These are phyloP conservation scores for Hypotaenidia okinawae DNA, from an alignment of 2,797 vertebrate genomes.

Conservation along the genomic window DNA sequence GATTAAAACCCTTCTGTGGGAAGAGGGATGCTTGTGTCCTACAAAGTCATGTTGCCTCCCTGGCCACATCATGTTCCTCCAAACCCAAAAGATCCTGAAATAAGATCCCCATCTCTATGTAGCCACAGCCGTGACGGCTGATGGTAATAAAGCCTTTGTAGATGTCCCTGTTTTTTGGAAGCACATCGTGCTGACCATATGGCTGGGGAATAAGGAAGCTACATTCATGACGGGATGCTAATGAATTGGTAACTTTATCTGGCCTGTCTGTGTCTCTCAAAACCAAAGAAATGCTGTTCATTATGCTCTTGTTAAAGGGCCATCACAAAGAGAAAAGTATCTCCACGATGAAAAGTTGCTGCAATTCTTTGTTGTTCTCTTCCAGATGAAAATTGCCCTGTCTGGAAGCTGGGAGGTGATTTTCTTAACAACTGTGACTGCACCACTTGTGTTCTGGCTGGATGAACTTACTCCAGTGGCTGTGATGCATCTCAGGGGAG, in stretches of 20 bases:
- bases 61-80: neutral
- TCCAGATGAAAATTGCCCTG: neutral
- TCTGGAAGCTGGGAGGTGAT: neutral
- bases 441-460: neutral
- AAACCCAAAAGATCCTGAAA: neutral
- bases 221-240: neutral
- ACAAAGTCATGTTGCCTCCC: neutral
- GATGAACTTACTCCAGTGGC: neutral
- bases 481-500: neutral
- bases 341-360: neutral
- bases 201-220: constrained; percentile 27
- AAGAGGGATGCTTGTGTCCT: neutral
- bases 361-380: neutral
- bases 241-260: constrained; percentile 17
- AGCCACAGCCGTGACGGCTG: neutral
- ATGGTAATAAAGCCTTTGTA: neutral
- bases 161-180: neutral
- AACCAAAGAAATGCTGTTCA: neutral
- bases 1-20: accelerated
- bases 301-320: neutral
- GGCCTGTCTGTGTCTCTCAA: constrained; percentile 10
- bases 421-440: neutral
- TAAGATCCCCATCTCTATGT: neutral
- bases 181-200: neutral
- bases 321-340: neutral